Evolutionary conservation across 2,113 vertebrate species (phyloP).

Genomic region (Meleagris gallopavo): DNA sequence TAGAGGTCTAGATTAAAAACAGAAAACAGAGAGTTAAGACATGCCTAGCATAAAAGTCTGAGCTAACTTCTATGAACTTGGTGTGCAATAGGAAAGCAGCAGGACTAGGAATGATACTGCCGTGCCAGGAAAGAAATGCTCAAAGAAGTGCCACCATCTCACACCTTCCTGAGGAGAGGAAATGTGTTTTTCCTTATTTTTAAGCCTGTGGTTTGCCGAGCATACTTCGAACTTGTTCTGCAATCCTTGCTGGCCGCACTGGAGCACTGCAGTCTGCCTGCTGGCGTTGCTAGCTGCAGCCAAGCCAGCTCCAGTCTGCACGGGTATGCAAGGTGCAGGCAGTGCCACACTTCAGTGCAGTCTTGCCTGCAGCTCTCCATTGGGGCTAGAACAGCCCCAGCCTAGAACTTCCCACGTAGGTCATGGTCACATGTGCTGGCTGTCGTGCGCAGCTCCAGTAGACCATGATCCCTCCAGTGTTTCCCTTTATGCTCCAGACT

Average conservation of each 20-base stretch:
- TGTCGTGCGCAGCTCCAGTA: neutral
- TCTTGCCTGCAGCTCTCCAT: rapidly evolving
- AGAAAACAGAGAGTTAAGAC: neutral
- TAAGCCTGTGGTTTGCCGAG: slow-evolving; percentile 42
- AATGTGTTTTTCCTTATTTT: slow-evolving; percentile 50
- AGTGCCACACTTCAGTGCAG: rapidly evolving
- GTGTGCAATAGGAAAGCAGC: slow-evolving; percentile 24
- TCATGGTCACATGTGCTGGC: rapidly evolving
- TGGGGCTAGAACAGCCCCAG: neutral
- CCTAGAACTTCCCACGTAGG: neutral
- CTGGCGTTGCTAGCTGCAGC: neutral
- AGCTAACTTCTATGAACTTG: slow-evolving; percentile 58
- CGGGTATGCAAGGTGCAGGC: rapidly evolving
- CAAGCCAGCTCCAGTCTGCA: neutral
- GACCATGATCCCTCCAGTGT: neutral
- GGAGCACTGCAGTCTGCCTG: rapidly evolving
- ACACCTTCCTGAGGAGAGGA: slow-evolving; percentile 18
- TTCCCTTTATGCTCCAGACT: neutral
- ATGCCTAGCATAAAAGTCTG: neutral
- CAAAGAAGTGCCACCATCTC: neutral
- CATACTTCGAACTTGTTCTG: slow-evolving; percentile 44
- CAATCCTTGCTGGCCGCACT: neutral
- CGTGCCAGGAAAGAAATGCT: neutral
- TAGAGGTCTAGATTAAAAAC: neutral
- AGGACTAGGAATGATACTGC: neutral